These are phyloP conservation scores for Drosophila pseudotalamancana DNA, from an alignment of 2,888 invertebrate species.

Conservation along the genomic window DNA sequence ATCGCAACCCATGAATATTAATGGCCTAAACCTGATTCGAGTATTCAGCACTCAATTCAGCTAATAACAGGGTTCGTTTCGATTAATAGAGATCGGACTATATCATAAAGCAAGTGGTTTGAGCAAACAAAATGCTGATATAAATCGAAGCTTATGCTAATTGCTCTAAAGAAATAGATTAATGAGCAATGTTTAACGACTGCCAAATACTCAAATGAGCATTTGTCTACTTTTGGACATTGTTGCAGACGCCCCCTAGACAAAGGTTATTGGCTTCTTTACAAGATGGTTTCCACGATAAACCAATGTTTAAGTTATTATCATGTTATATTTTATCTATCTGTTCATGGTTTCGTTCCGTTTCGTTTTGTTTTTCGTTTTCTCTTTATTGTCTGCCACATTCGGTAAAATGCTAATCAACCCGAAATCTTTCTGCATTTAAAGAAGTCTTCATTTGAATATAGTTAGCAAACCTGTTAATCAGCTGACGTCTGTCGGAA, in stretches of 20 bases:
- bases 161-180: background rate
- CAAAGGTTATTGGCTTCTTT: conserved; percentile 48
- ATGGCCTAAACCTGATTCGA: conserved; percentile 47
- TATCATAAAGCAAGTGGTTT: conserved; percentile 17
- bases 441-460: conserved; percentile 57
- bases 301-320: conserved; percentile 5
- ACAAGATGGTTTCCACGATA: conserved; percentile 7
- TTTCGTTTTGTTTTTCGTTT: conserved; percentile 24
- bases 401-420: conserved; percentile 57
- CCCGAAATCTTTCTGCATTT: conserved; percentile 45
- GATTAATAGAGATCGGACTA: conserved; percentile 4
- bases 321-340: background rate
- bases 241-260: background rate
- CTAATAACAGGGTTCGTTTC: background rate
- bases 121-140: background rate
- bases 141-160: conserved; percentile 14
- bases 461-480: conserved; percentile 51
- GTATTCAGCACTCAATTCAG: conserved; percentile 11
- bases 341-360: background rate
- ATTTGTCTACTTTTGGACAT: background rate
- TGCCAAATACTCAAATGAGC: no score
- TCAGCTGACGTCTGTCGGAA: conserved; percentile 34
- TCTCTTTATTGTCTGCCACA: conserved; percentile 41
- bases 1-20: conserved; percentile 37
- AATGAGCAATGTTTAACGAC: background rate